Evolutionary conservation across 2,888 invertebrate genomes (phyloP).

Genomic region (Patella depressa): DNA sequence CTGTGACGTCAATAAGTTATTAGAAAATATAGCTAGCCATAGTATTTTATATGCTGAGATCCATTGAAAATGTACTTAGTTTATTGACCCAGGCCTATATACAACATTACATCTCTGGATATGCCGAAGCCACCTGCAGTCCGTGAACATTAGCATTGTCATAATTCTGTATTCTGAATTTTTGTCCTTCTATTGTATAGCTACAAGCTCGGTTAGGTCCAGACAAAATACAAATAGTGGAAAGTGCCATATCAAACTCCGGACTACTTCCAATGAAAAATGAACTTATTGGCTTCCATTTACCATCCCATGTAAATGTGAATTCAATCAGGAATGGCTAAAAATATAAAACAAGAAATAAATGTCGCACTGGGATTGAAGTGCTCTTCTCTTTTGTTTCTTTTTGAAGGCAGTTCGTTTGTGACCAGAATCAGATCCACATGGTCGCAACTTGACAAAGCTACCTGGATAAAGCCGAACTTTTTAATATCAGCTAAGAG

Average conservation of each 20-base stretch:
- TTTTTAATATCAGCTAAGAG: no score
- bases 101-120: constrained; percentile 33
- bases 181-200: constrained; percentile 80
- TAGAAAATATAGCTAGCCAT: no score
- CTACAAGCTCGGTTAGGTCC: constrained; percentile 83
- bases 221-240: constrained; percentile 87
- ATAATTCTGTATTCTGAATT: constrained; percentile 81
- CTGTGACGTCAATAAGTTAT: no score
- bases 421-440: no score
- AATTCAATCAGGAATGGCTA: constrained; percentile 47
- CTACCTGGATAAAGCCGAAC: no score
- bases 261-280: constrained; percentile 77
- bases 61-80: no score
- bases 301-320: constrained; percentile 51
- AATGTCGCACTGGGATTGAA: no score
- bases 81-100: no score
- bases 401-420: no score
- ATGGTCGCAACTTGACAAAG: no score
- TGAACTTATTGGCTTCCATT: constrained; percentile 47
- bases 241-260: constrained; percentile 90
- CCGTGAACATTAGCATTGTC: constrained; percentile 48
- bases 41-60: no score
- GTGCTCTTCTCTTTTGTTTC: no score
- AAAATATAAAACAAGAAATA: neutral
- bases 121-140: constrained; percentile 50